Evolutionary conservation across 2,888 invertebrate species (phyloP), one percentile per base, ranked within the genome.

Genomic region (Amaurobius ferox): DNA sequence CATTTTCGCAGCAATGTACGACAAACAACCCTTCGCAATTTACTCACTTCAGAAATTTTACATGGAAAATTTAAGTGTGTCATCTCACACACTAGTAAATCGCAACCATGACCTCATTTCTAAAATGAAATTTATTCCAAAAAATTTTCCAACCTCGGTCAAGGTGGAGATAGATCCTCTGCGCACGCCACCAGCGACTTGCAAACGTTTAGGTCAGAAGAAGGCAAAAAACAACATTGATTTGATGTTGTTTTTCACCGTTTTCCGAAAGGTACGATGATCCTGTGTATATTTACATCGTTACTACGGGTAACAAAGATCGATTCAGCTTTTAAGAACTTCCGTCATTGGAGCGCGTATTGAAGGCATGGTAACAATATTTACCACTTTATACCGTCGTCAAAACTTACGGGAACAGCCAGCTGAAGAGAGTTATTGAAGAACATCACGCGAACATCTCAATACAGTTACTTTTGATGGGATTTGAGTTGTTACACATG

Each of bases 291-390:
- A 83, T 83, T 71, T 77, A 19, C 35, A 16, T 61, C 26, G 79
- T 81, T 71, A 71, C 83, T 72, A 71, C 32, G 71, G 77, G 77
- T 26, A 44, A 83, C 83, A 35, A 9, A 30, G 66, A 83, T 83
- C 83, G 66, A 83, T 83, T 66, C 35, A 19, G 62, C 28, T 70
- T 76, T 29, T 71, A 39, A 32, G n/a, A 73, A 61, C 29, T 67
- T 67, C 32, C 29, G 55, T 77, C 64, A 66, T 81, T 48, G 77
- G 76, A 55, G 11, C 11, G 6, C 77, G 77, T 76, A 66, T 35
- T 62, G 48, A 83, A 71, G 62, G 83, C 83, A 28, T 83, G 29
- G 83, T 74, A 64, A 83, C 83, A 35, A 76, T 77, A 77, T 77
- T 77, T 83, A 19, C 19, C 16, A 55, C 3, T 55, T 9, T 44